Percentiles rank a stretch among this genome's conserved stretches.
These are phyloP conservation scores for Menura novaehollandiae DNA, from an alignment of 2,113 vertebrate species.

Conservation along the genomic window DNA sequence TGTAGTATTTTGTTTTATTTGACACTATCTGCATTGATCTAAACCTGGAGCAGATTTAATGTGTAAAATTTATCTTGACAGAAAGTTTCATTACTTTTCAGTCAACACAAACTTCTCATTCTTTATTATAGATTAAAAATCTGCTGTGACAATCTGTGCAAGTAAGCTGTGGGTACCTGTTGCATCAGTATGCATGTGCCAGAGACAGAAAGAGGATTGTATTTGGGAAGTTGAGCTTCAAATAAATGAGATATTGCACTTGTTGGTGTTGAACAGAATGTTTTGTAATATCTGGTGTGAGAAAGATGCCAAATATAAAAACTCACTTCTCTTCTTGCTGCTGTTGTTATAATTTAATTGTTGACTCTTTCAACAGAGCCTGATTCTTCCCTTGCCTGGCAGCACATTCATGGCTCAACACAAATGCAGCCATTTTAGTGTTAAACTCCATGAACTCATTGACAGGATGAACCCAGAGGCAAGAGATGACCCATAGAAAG, in stretches of 20 bases:
- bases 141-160: conserved; percentile 26
- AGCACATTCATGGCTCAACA: background rate
- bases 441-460: background rate
- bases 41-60: conserved; percentile 78
- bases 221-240: background rate
- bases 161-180: conserved; percentile 37
- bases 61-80: conserved; percentile 82
- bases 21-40: conserved; percentile 83
- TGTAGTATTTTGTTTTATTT: conserved; percentile 80
- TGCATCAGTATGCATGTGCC: background rate
- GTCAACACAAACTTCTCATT: conserved; percentile 58
- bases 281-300: background rate
- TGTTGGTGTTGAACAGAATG: background rate
- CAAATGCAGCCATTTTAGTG: background rate
- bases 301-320: background rate
- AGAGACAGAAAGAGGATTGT: background rate
- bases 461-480: background rate
- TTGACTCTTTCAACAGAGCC: background rate
- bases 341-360: background rate
- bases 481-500: background rate
- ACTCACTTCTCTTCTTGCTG: background rate
- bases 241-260: conserved; percentile 10
- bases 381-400: background rate
- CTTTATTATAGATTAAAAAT: conserved; percentile 68
- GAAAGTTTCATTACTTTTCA: conserved; percentile 80